These are phyloP conservation scores for Leptobrachium ailaonicum DNA, from an alignment of 2,113 vertebrate species.

Conservation along the genomic window DNA sequence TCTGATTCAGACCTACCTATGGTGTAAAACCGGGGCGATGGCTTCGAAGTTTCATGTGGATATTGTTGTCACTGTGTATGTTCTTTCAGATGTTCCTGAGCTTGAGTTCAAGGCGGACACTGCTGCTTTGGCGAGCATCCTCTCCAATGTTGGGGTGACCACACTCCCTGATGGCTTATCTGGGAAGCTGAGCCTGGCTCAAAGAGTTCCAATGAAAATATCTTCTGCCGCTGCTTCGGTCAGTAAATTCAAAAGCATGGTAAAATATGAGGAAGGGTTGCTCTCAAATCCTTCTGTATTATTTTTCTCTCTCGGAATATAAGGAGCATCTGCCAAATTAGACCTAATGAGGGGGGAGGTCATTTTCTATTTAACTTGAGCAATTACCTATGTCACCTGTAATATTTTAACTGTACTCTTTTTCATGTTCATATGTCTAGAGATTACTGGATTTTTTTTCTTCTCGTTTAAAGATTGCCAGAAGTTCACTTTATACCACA, in stretches of 20 bases:
- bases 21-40: too few species aligned
- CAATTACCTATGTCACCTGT: too few species aligned
- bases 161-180: conserved; percentile 30
- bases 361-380: too few species aligned
- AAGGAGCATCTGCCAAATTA: too few species aligned
- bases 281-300: background rate
- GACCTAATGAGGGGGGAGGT: too few species aligned
- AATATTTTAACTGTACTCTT: too few species aligned
- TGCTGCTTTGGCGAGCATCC: conserved; percentile 60
- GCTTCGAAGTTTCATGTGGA: too few species aligned
- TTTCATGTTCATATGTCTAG: too few species aligned
- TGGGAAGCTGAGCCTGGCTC: conserved; percentile 59
- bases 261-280: background rate
- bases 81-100: conserved; percentile 51
- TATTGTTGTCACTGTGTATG: background rate
- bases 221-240: background rate
- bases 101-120: conserved; percentile 62
- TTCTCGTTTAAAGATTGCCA: conserved; percentile 47
- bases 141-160: conserved; percentile 60
- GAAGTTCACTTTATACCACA: conserved; percentile 51
- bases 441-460: background rate
- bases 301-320: too few species aligned
- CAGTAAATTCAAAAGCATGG: conserved; percentile 1
- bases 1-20: too few species aligned
- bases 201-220: conserved; percentile 58